A percentile compares a stretch with the other conserved stretches of the same genome.
Evolutionary conservation across 92 coral and sea anemone species (phyloP).

Genomic region (Parazoanthus swiftii): DNA sequence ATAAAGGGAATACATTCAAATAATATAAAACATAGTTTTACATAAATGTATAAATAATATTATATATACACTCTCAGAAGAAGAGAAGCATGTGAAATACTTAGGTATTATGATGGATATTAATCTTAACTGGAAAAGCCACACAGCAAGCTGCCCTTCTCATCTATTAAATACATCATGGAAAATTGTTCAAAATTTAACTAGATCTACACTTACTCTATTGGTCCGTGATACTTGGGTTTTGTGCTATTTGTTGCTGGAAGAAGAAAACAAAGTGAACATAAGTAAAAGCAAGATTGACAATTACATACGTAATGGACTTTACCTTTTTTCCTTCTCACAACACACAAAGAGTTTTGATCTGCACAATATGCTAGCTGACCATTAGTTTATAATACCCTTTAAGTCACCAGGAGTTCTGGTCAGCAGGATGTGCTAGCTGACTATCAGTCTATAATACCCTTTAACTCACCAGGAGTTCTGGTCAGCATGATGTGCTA

Average conservation of each 20-base stretch:
- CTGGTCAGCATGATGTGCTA: background rate
- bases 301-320: no score
- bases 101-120: no score
- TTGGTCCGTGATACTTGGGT: slow-evolving; percentile 65
- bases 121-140: no score
- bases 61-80: no score
- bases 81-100: no score
- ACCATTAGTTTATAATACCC: slow-evolving; percentile 83
- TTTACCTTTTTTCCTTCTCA: no score
- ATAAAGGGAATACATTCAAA: background rate
- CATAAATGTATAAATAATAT: no score
- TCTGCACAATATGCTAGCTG: slow-evolving; percentile 54
- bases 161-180: no score
- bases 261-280: background rate
- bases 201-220: slow-evolving; percentile 46
- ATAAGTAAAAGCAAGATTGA: no score
- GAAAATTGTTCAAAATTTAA: background rate
- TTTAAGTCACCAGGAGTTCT: slow-evolving; percentile 36
- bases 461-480: slow-evolving; percentile 55
- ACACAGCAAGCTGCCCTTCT: no score
- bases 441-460: slow-evolving; percentile 77
- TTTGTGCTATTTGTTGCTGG: slow-evolving; percentile 21
- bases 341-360: no score
- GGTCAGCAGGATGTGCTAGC: slow-evolving; percentile 60
- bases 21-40: no score